phyloP scores from a whole-genome alignment of 2,888 invertebrate species.

The Pyrrhosoma nymphula region DNA sequence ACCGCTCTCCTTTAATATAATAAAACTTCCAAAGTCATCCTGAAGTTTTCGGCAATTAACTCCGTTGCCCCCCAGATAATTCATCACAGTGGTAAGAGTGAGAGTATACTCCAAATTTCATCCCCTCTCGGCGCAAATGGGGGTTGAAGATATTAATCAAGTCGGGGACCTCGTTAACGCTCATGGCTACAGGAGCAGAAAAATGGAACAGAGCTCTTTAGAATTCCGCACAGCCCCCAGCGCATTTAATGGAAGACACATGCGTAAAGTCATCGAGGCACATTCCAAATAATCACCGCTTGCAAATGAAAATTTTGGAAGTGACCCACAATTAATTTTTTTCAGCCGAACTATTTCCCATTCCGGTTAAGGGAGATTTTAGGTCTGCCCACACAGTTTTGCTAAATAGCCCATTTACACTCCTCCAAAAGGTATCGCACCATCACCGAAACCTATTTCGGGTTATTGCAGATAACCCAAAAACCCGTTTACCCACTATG shows the following conservation, averaged over 20 bases:
- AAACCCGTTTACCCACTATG: constrained; percentile 39
- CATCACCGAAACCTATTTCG: not conserved
- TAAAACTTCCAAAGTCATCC: not conserved
- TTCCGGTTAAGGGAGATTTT: not conserved
- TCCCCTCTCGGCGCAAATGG: not conserved
- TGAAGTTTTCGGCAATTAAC: constrained; percentile 31
- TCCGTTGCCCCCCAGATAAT: not conserved
- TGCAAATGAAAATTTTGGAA: not conserved
- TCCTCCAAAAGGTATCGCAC: not conserved
- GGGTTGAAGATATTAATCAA: not conserved
- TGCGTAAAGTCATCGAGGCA: not conserved
- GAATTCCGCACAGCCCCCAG: not conserved
- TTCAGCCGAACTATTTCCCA: not conserved
- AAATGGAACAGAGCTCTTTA: not conserved
- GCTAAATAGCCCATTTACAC: constrained; percentile 16
- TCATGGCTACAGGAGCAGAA: not conserved
- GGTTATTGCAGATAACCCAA: constrained; percentile 21
- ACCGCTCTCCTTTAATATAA: not conserved
- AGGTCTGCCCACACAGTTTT: not conserved
- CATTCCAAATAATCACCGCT: not conserved
- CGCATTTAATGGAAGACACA: not conserved
- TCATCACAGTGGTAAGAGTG: not conserved
- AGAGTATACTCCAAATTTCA: not conserved
- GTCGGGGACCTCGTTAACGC: not conserved
- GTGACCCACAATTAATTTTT: not conserved